These are phyloP conservation scores for Drosophila melanica DNA, from an alignment of 1,140 invertebrate genomes.

Conservation along the genomic window DNA sequence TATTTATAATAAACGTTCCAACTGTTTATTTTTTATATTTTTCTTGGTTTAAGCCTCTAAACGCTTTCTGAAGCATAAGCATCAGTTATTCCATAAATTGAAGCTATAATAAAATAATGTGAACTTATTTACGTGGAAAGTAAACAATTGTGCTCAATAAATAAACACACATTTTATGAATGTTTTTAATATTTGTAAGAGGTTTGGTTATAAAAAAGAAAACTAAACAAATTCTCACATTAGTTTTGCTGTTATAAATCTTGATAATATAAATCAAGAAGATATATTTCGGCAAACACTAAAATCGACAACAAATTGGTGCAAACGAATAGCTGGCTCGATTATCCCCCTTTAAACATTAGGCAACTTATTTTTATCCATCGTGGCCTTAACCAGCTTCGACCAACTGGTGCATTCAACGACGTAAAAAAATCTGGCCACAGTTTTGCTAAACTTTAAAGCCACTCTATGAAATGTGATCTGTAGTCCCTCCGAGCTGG, in stretches of 20 bases:
- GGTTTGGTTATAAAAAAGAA: neutral
- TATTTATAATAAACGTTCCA: constrained; percentile 15
- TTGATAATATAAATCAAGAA: neutral
- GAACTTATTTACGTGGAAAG: constrained; percentile 14
- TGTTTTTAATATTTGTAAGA: neutral
- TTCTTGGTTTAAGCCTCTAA: neutral
- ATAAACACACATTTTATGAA: constrained; percentile 52
- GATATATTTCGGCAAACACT: neutral
- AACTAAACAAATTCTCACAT: neutral
- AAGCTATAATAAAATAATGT: constrained; percentile 5
- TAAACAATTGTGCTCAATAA: constrained; percentile 49
- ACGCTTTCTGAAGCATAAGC: constrained; percentile 9
- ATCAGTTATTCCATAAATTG: constrained; percentile 14
- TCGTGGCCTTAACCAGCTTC: neutral
- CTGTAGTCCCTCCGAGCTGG: neutral
- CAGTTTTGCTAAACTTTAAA: constrained; percentile 5
- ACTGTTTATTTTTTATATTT: neutral
- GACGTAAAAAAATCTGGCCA: neutral
- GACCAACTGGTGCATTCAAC: too few relatives aligned
- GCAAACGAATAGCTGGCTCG: neutral
- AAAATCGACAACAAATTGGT: neutral
- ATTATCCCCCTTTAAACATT: neutral
- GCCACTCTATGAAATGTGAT: constrained; percentile 22
- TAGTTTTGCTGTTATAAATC: neutral
- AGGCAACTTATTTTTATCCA: neutral